phyloP scores from a whole-genome alignment of 2,888 invertebrate genomes.

The Masnerella sp. region DNA sequence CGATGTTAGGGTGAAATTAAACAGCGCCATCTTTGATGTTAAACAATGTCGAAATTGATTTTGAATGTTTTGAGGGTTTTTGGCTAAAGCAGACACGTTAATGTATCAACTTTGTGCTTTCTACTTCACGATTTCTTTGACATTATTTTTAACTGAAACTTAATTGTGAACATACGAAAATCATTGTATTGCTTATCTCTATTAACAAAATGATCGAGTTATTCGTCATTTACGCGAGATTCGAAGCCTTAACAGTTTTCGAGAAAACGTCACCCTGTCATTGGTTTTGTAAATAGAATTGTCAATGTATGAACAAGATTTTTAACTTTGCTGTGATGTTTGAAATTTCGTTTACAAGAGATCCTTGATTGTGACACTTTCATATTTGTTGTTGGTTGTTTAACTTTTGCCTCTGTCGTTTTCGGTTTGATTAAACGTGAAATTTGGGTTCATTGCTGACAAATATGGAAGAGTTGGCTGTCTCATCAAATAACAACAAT shows the following conservation, averaged over 20 bases:
- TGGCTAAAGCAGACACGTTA: background rate
- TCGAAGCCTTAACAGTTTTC: slow-evolving; percentile 5
- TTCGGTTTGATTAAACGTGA: background rate
- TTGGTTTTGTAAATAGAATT: slow-evolving; percentile 46
- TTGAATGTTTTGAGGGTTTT: slow-evolving; percentile 3
- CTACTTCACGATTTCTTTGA: slow-evolving; percentile 19
- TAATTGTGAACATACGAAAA: slow-evolving; percentile 7
- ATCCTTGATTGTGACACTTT: slow-evolving; percentile 32
- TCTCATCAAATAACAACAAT: slow-evolving; percentile 51
- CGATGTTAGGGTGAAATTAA: slow-evolving; percentile 19
- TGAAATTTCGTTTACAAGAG: slow-evolving; percentile 25
- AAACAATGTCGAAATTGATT: slow-evolving; percentile 3
- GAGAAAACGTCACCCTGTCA: slow-evolving; percentile 31
- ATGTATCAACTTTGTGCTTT: slow-evolving; percentile 16
- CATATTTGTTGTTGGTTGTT: slow-evolving; percentile 35
- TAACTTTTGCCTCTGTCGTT: no score
- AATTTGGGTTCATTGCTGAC: slow-evolving; percentile 8
- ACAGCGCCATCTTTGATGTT: no score
- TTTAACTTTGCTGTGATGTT: slow-evolving; percentile 44
- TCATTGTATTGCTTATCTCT: slow-evolving; percentile 31
- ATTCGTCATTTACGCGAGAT: background rate
- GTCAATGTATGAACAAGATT: slow-evolving; percentile 32
- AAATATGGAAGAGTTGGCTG: slow-evolving; percentile 41
- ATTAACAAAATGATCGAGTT: slow-evolving; percentile 31
- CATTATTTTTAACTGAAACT: slow-evolving; percentile 3